Percentiles rank a stretch among this genome's conserved stretches.
These are phyloP conservation scores for Trematomus loennbergii DNA, from an alignment of 2,113 vertebrate species.

Conservation along the genomic window DNA sequence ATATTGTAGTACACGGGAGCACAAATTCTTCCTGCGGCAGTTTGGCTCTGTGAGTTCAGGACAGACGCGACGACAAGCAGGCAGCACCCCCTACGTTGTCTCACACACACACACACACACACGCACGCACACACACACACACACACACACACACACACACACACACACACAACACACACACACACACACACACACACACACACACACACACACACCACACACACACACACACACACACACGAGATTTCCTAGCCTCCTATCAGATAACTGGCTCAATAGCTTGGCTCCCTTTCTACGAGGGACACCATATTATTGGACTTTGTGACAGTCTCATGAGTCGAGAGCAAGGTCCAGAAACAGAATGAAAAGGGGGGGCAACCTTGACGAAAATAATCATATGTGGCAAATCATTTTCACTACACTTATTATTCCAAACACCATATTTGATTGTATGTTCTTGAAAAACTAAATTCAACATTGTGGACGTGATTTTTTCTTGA, in stretches of 20 bases:
- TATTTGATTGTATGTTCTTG: not conserved
- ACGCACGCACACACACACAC: not conserved
- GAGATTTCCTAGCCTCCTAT: constrained; percentile 24
- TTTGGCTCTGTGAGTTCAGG: constrained; percentile 64
- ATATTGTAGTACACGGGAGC: constrained; percentile 79
- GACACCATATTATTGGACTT: constrained; percentile 52
- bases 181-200: constrained; percentile 28
- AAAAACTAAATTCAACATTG: constrained; percentile 9
- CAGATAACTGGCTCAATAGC: constrained; percentile 53
- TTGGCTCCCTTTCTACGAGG: constrained; percentile 34
- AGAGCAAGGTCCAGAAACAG: constrained; percentile 23
- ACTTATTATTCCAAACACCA: not conserved
- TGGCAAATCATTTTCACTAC: not conserved
- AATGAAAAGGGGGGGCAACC: constrained; percentile 2
- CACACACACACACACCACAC: constrained; percentile 19
- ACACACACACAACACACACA: constrained; percentile 7
- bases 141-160: not conserved
- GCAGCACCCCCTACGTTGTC: constrained; percentile 34
- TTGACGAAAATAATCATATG: not conserved
- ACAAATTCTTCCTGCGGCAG: constrained; percentile 70
- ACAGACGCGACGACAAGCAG: constrained; percentile 50
- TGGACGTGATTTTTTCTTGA: not conserved
- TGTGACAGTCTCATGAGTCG: constrained; percentile 49
- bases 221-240: constrained; percentile 14
- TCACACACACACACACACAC: constrained; percentile 12